Percentiles rank a stretch among this genome's conserved stretches.
These are phyloP conservation scores for Volucella zonaria DNA, from an alignment of 2,888 invertebrate species.

Conservation along the genomic window DNA sequence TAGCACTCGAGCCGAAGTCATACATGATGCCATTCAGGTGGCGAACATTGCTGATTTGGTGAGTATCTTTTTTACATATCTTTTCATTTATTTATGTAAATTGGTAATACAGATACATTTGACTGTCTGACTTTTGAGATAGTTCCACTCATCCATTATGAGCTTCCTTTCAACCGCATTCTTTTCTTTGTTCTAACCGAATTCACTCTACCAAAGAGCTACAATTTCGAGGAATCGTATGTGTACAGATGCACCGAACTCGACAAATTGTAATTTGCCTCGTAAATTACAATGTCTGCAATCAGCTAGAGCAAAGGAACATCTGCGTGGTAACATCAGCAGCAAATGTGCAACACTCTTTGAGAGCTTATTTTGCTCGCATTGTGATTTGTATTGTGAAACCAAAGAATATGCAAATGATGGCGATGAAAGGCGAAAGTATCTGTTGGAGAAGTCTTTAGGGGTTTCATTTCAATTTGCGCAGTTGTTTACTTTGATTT, in stretches of 20 bases:
- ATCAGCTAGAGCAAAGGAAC: slow-evolving; percentile 28
- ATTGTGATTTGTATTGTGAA: slow-evolving; percentile 37
- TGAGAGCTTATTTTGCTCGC: slow-evolving; percentile 31
- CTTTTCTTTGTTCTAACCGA: background rate
- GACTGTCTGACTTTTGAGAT: background rate
- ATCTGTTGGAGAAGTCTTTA: background rate
- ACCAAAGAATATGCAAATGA: background rate
- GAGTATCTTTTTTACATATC: slow-evolving; percentile 81
- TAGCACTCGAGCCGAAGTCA: slow-evolving; percentile 92
- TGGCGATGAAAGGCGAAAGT: background rate
- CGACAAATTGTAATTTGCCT: slow-evolving; percentile 7
- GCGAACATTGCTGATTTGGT: slow-evolving; percentile 99
- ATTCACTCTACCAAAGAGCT: background rate
- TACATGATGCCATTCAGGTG: slow-evolving; percentile 97
- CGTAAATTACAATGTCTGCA: slow-evolving; percentile 43
- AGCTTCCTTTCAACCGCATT: background rate
- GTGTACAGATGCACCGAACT: background rate
- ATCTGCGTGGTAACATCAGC: slow-evolving; percentile 42
- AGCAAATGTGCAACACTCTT: slow-evolving; percentile 29
- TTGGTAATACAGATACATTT: background rate
- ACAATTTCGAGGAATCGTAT: background rate
- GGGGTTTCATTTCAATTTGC: background rate
- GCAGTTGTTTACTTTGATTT: background rate
- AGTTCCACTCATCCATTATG: background rate
- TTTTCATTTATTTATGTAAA: background rate